These are phyloP conservation scores for Bufo bufo DNA, from an alignment of 2,113 vertebrate genomes.

Conservation along the genomic window DNA sequence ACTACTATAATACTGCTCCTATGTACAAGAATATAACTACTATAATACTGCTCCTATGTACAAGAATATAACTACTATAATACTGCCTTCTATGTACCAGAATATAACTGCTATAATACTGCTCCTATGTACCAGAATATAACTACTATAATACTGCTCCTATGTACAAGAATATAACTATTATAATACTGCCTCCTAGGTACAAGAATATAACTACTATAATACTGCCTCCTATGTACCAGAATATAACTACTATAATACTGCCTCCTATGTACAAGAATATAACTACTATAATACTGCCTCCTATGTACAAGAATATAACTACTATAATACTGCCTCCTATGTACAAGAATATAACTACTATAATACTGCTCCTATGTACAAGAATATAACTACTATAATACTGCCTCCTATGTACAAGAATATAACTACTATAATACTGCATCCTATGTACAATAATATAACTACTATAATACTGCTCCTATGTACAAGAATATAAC, in stretches of 20 bases:
- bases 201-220: slow-evolving; percentile 10
- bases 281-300: slow-evolving; percentile 17
- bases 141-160: not conserved
- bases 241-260: slow-evolving; percentile 5
- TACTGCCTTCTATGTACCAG: not conserved
- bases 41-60: not conserved
- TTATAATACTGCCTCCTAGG: not conserved
- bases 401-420: not conserved
- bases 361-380: slow-evolving; percentile 8
- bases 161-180: not conserved
- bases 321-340: no score
- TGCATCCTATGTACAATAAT: no score
- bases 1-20: not conserved
- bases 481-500: not conserved
- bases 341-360: not conserved
- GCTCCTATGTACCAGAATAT: not conserved
- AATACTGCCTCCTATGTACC: slow-evolving; percentile 2
- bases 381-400: not conserved
- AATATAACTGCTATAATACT: not conserved
- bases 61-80: slow-evolving; percentile 18
- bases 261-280: not conserved
- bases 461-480: no score
- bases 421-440: no score
- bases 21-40: not conserved
- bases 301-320: not conserved